Evolutionary conservation across 2,888 invertebrate species (phyloP).

Genomic region (Eremobia ochroleuca): DNA sequence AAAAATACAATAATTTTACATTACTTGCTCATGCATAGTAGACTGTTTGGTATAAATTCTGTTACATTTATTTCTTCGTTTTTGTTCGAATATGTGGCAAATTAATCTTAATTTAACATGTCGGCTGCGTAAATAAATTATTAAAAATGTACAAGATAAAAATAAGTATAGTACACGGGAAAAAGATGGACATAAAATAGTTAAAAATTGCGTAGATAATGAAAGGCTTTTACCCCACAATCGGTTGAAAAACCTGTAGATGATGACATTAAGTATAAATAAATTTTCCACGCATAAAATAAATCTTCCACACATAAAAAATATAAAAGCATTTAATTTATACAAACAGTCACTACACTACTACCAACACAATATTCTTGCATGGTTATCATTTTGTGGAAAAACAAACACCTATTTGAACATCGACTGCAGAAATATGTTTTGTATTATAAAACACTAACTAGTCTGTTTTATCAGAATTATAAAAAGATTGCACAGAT

Average conservation of each 20-base stretch:
- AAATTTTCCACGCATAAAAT: slow-evolving; percentile 19
- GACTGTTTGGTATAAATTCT: slow-evolving; percentile 48
- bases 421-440: slow-evolving; percentile 33
- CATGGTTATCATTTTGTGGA: slow-evolving; percentile 36
- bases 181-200: slow-evolving; percentile 5
- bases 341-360: slow-evolving; percentile 50
- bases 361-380: slow-evolving; percentile 34
- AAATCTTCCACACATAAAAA: slow-evolving; percentile 22
- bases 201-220: not conserved
- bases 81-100: slow-evolving; percentile 48
- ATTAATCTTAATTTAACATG: slow-evolving; percentile 5
- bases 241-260: not conserved
- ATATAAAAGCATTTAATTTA: slow-evolving; percentile 31
- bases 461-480: slow-evolving; percentile 30
- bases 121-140: not conserved
- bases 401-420: slow-evolving; percentile 42
- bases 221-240: not conserved
- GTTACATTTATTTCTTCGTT: slow-evolving; percentile 11
- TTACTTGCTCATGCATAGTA: slow-evolving; percentile 40
- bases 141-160: slow-evolving; percentile 5
- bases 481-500: slow-evolving; percentile 49
- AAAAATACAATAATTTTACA: slow-evolving; percentile 64
- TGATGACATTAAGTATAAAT: not conserved
- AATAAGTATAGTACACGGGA: not conserved
- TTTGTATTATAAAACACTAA: slow-evolving; percentile 27